Conservation (phyloP, 2,797 vertebrate genomes). For the Poeciliopsis gracilis region DNA sequence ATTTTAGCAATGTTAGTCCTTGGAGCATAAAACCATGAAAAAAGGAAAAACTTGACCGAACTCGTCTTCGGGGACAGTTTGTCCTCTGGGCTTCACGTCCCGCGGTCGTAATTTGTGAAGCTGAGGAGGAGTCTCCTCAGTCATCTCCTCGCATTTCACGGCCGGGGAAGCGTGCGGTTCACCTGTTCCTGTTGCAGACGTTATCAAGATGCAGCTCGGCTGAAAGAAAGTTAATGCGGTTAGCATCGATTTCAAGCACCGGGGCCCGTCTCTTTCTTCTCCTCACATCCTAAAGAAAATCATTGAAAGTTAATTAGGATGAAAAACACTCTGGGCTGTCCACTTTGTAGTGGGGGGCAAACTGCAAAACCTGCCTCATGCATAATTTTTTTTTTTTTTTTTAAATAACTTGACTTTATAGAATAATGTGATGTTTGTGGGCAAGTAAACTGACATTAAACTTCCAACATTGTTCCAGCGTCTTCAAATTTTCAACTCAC, state of each 20-base stretch:
- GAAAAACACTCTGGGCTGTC: slow-evolving; percentile 1
- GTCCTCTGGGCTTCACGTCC: not conserved
- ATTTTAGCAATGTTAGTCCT: not conserved
- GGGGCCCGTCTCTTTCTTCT: slow-evolving; percentile 4
- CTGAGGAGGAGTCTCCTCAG: not conserved
- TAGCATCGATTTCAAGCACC: slow-evolving; percentile 25
- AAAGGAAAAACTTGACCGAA: not conserved
- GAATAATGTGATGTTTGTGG: not conserved
- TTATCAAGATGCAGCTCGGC: slow-evolving; percentile 18
- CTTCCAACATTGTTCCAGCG: not conserved
- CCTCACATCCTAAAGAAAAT: slow-evolving; percentile 19
- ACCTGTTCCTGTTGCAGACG: slow-evolving; percentile 23
- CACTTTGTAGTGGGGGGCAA: not conserved
- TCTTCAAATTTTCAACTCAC: not conserved
- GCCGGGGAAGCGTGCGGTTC: slow-evolving; percentile 31
- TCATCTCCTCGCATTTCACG: slow-evolving; percentile 19
- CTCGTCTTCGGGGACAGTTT: not conserved
- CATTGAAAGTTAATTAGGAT: slow-evolving; percentile 39
- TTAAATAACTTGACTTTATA: not conserved
- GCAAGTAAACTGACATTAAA: not conserved
- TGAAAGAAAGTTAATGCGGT: slow-evolving; percentile 40
- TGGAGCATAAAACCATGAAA: not conserved
- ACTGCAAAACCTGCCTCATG: not conserved
- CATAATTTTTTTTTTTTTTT: not conserved
- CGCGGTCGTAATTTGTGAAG: not conserved